Percentiles rank a stretch among this genome's conserved stretches.
Evolutionary conservation across 2,888 invertebrate species (phyloP).

Genomic region (Yponomeuta sedellus): DNA sequence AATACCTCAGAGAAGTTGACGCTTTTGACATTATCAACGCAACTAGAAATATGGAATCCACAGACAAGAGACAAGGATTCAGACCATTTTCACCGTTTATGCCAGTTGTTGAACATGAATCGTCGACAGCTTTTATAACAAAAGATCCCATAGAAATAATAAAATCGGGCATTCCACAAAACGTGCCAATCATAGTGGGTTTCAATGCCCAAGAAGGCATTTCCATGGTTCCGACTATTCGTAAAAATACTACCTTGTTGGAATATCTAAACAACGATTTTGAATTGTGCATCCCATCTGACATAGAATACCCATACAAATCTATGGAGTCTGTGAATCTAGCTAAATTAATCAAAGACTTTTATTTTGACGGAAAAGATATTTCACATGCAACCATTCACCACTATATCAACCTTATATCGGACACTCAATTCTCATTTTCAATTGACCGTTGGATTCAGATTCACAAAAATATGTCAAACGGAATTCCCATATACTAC

Average conservation of each 20-base stretch:
- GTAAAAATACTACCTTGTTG: constrained; percentile 19
- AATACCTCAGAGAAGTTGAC: constrained; percentile 24
- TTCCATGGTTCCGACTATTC: constrained; percentile 24
- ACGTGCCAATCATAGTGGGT: constrained; percentile 48
- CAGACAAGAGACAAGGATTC: constrained; percentile 24
- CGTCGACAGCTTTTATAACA: constrained; percentile 37
- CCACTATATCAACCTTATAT: constrained; percentile 23
- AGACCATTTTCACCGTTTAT: constrained; percentile 34
- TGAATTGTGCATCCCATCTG: constrained; percentile 31
- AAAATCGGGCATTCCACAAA: constrained; percentile 35
- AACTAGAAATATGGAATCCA: constrained; percentile 21
- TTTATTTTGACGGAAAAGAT: constrained; percentile 29
- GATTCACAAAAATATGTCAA: constrained; percentile 17
- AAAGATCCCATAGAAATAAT: constrained; percentile 39
- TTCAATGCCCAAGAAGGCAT: constrained; percentile 49
- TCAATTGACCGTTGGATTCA: constrained; percentile 24
- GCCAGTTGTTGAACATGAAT: constrained; percentile 44
- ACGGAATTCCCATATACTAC: constrained; percentile 23
- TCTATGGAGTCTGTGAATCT: constrained; percentile 26
- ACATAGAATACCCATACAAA: constrained; percentile 30
- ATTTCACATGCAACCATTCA: constrained; percentile 21
- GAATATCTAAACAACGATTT: constrained; percentile 28
- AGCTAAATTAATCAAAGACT: constrained; percentile 27
- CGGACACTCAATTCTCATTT: constrained; percentile 27
- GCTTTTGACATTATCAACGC: constrained; percentile 30